Evolutionary conservation across 2,113 vertebrate genomes (phyloP).

Genomic region (Philantomba maxwellii): DNA sequence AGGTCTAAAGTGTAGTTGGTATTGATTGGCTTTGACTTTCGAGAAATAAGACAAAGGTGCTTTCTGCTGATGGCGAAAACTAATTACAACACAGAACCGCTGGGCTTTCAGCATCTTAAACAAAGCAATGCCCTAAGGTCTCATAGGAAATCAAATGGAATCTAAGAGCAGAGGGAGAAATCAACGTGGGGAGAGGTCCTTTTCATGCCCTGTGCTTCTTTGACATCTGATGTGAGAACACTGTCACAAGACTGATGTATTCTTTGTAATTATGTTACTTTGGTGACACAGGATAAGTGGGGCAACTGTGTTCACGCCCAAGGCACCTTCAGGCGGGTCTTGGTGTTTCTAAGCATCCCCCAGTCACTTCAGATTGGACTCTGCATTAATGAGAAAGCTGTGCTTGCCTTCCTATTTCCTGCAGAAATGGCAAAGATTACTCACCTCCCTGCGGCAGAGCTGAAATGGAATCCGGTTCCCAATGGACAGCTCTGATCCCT

Average conservation of each 20-base stretch:
- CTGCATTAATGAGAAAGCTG: not conserved
- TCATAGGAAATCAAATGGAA: constrained; percentile 40
- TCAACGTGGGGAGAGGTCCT: not conserved
- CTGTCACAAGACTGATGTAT: not conserved
- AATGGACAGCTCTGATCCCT: not conserved
- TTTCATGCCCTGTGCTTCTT: not conserved
- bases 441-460: not conserved
- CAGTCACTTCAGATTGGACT: not conserved
- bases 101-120: constrained; percentile 42
- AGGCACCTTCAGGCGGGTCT: not conserved
- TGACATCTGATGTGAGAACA: not conserved
- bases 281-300: not conserved
- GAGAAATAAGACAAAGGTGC: constrained; percentile 57
- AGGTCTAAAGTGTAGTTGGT: constrained; percentile 12
- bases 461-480: not conserved
- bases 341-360: not conserved
- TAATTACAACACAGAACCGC: constrained; percentile 54
- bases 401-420: not conserved
- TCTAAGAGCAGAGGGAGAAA: not conserved
- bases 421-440: not conserved
- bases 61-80: constrained; percentile 48
- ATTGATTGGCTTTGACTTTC: constrained; percentile 53
- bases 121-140: constrained; percentile 2
- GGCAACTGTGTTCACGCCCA: not conserved
- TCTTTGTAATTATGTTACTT: not conserved